These are phyloP conservation scores for Nanorana parkeri DNA, from an alignment of 2,113 vertebrate genomes.

Conservation along the genomic window DNA sequence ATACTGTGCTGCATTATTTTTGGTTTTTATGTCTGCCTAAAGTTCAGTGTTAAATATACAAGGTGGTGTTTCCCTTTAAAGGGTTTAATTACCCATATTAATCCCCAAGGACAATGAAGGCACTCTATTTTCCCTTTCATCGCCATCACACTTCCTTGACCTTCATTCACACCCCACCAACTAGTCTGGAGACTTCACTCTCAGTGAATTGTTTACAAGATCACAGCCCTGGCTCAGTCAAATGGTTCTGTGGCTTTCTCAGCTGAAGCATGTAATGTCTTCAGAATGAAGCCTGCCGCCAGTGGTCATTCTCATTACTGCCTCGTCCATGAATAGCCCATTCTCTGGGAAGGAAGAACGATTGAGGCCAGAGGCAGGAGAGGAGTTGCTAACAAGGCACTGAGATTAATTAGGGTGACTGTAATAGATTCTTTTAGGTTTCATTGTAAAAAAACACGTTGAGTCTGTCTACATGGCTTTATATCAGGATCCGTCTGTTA, in stretches of 20 bases:
- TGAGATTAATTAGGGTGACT: slow-evolving; percentile 1
- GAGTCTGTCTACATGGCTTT: neutral
- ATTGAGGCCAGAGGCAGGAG: neutral
- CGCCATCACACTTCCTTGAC: neutral
- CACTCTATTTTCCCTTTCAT: no score
- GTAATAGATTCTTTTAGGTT: neutral
- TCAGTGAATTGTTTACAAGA: neutral
- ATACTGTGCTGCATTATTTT: no score
- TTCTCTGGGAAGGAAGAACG: slow-evolving; percentile 32
- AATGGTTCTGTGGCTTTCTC: slow-evolving; percentile 33
- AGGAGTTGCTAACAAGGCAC: neutral
- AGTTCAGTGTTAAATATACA: no score
- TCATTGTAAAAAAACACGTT: neutral
- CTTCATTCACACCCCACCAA: neutral
- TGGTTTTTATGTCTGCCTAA: no score
- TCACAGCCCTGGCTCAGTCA: slow-evolving; percentile 29
- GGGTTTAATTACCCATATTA: no score
- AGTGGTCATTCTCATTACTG: slow-evolving; percentile 41
- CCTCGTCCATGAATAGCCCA: slow-evolving; percentile 20
- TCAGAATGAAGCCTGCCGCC: slow-evolving; percentile 33
- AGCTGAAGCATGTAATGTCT: slow-evolving; percentile 43
- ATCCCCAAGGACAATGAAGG: no score
- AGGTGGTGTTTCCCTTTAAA: no score
- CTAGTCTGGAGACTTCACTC: neutral
- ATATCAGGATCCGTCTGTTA: no score